phyloP scores from a whole-genome alignment of 2,888 invertebrate species.

The Tubiluchus corallicola region DNA sequence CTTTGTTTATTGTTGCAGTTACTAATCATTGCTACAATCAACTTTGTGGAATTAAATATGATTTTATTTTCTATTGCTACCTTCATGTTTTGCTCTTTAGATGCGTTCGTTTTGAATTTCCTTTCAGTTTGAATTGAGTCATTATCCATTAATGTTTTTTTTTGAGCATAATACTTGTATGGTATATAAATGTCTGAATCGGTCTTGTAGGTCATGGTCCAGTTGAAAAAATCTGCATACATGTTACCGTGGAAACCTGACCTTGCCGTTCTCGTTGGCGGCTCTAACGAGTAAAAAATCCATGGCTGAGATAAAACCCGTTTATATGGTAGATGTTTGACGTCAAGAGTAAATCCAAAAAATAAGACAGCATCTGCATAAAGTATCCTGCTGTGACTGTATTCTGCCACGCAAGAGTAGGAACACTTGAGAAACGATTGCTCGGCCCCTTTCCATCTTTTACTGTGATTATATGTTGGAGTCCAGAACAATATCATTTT shows the following conservation, averaged over 20 bases:
- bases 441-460: not conserved
- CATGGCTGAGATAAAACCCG: not conserved
- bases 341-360: not conserved
- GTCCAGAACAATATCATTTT: conserved; percentile 1
- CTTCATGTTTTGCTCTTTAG: not conserved
- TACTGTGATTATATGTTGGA: not conserved
- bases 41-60: not conserved
- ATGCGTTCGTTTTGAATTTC: not conserved
- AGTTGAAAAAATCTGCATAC: not conserved
- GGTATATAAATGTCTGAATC: not conserved
- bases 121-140: too few species aligned
- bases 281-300: not conserved
- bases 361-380: not conserved
- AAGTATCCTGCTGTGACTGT: too few species aligned
- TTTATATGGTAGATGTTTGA: not conserved
- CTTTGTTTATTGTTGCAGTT: not conserved
- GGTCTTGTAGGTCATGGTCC: not conserved
- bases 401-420: not conserved
- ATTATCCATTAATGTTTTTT: too few species aligned
- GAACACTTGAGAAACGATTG: not conserved
- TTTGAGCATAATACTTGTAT: too few species aligned
- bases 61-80: too few species aligned
- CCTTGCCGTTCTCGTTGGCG: not conserved
- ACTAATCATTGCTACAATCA: conserved; percentile 1
- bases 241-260: conserved; percentile 1